Conservation (phyloP, 2,888 invertebrate genomes). For the Megamerina dolium region DNA sequence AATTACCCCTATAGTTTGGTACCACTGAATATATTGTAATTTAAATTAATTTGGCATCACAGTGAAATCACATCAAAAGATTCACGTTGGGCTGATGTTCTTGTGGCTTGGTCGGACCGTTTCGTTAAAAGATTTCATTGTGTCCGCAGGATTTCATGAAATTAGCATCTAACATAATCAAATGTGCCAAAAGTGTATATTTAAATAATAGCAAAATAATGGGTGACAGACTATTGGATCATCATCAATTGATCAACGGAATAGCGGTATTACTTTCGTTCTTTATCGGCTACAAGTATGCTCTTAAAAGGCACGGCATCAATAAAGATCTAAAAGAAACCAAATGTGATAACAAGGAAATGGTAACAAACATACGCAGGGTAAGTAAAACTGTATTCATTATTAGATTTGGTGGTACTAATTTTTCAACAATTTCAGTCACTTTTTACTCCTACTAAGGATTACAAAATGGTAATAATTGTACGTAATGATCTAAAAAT, state of each 20-base stretch:
- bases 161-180: no score
- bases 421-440: constrained; percentile 22
- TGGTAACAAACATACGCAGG: background rate
- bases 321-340: constrained; percentile 22
- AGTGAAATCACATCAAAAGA: no score
- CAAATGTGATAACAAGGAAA: background rate
- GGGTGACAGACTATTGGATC: constrained; percentile 43
- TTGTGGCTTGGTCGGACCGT: no score
- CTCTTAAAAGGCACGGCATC: constrained; percentile 33
- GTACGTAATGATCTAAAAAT: constrained; percentile 87
- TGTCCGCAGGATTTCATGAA: no score
- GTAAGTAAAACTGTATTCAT: background rate
- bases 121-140: no score
- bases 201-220: no score
- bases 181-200: no score
- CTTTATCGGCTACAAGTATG: constrained; percentile 48
- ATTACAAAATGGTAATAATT: constrained; percentile 78
- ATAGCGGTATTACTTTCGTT: constrained; percentile 48
- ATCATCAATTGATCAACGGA: constrained; percentile 46
- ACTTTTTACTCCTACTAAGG: constrained; percentile 46
- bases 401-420: background rate
- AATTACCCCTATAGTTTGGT: no score
- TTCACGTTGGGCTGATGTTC: no score
- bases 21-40: no score
- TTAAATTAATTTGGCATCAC: no score